Percentiles rank a stretch among this genome's conserved stretches.
Evolutionary conservation across 2,113 vertebrate species (phyloP).

Genomic region (Heterochromis multidens): DNA sequence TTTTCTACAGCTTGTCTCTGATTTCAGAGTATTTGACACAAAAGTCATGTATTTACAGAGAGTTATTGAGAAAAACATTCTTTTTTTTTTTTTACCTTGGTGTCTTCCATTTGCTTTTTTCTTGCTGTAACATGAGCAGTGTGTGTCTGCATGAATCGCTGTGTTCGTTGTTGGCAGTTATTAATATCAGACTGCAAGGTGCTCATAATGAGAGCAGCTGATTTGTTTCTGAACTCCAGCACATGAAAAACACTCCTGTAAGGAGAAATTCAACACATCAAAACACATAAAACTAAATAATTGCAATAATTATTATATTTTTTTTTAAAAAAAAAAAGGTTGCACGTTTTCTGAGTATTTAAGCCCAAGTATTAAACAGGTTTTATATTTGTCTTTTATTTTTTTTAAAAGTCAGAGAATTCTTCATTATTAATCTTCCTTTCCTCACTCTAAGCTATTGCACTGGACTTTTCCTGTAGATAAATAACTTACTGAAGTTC

Average conservation of each 20-base stretch:
- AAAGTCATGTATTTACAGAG: constrained; percentile 34
- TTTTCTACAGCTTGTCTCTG: constrained; percentile 33
- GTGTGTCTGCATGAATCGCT: constrained; percentile 54
- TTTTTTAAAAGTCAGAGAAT: neutral
- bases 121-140: constrained; percentile 61
- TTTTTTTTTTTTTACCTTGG: constrained; percentile 61
- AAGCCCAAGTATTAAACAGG: neutral
- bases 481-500: constrained; percentile 66
- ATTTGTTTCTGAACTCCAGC: constrained; percentile 67
- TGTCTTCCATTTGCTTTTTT: constrained; percentile 60
- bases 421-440: neutral
- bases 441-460: neutral
- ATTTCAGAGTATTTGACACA: constrained; percentile 36
- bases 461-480: neutral
- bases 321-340: neutral
- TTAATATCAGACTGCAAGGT: constrained; percentile 68
- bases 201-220: constrained; percentile 59
- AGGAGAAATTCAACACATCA: constrained; percentile 14
- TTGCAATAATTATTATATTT: neutral
- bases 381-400: neutral
- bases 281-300: neutral
- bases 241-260: constrained; percentile 62
- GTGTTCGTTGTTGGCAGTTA: constrained; percentile 63
- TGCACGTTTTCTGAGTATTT: neutral
- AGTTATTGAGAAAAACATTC: constrained; percentile 10